Conservation (phyloP, 2,888 invertebrate genomes). For the Fissipunctia ypsillon region DNA sequence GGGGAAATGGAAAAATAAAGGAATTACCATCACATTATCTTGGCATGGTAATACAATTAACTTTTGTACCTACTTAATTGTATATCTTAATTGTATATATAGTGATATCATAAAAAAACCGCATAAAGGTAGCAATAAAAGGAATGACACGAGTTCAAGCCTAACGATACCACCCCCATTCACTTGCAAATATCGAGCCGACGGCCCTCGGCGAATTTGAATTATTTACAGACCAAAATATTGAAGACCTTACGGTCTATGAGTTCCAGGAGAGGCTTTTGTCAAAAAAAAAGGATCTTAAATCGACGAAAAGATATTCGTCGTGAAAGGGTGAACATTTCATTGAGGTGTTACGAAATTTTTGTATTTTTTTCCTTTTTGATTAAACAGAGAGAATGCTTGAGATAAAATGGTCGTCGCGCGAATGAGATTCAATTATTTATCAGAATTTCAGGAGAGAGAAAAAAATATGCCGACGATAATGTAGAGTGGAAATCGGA, state of each 20-base stretch:
- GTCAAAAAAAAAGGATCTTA: slow-evolving; percentile 21
- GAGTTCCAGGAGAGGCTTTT: slow-evolving; percentile 46
- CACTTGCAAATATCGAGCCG: slow-evolving; percentile 61
- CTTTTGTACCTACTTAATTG: not conserved
- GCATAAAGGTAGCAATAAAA: slow-evolving; percentile 35
- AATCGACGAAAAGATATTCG: slow-evolving; percentile 36
- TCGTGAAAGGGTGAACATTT: slow-evolving; percentile 47
- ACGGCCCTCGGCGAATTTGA: slow-evolving; percentile 49
- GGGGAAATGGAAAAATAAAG: not conserved
- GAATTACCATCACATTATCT: not conserved
- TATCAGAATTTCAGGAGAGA: slow-evolving; percentile 29
- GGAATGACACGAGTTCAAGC: slow-evolving; percentile 34
- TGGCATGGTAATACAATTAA: slow-evolving; percentile 1
- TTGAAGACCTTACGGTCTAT: slow-evolving; percentile 49
- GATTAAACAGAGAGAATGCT: slow-evolving; percentile 42
- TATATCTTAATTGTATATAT: no score
- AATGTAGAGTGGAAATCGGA: slow-evolving; percentile 30
- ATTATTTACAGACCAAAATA: slow-evolving; percentile 66
- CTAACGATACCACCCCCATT: slow-evolving; percentile 45
- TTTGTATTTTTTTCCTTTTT: slow-evolving; percentile 38
- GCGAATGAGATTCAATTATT: slow-evolving; percentile 52
- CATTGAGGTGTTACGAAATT: slow-evolving; percentile 22
- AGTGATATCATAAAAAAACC: no score
- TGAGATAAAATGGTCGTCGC: slow-evolving; percentile 33
- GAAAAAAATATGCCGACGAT: slow-evolving; percentile 13